Percentiles rank a stretch among this genome's conserved stretches.
Evolutionary conservation across 2,797 vertebrate genomes (phyloP).

Genomic region (Eleutherodactylus coqui): DNA sequence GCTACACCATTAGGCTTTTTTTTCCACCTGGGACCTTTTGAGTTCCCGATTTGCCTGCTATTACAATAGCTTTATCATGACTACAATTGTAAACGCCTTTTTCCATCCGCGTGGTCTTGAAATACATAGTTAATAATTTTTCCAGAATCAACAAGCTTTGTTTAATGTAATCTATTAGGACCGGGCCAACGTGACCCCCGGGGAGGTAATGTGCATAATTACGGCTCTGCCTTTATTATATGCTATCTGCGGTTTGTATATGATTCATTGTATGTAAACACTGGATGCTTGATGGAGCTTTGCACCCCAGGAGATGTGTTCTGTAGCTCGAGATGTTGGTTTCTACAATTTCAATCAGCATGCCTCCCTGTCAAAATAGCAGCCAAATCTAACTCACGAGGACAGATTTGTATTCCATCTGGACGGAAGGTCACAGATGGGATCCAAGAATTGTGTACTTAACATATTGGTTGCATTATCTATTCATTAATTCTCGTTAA

Average conservation of each 20-base stretch:
- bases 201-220: not conserved
- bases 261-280: slow-evolving; percentile 18
- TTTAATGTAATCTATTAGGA: not conserved
- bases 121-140: not conserved
- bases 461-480: slow-evolving; percentile 39
- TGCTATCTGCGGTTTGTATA: not conserved
- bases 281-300: not conserved
- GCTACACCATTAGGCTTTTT: not conserved
- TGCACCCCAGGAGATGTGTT: slow-evolving; percentile 5
- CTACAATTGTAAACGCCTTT: not conserved
- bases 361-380: slow-evolving; percentile 17
- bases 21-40: not conserved
- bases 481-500: slow-evolving; percentile 48
- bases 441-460: slow-evolving; percentile 39
- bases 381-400: slow-evolving; percentile 3
- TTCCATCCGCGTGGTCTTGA: not conserved
- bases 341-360: not conserved
- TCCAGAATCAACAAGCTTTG: not conserved
- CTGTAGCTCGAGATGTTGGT: not conserved
- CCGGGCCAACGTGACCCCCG: not conserved
- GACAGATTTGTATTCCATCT: slow-evolving; percentile 49
- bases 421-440: slow-evolving; percentile 52
- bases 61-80: not conserved
- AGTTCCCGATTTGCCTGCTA: not conserved
- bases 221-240: not conserved